Evolutionary conservation across 2,113 vertebrate species (phyloP).

Genomic region (Cyprinus carpio): DNA sequence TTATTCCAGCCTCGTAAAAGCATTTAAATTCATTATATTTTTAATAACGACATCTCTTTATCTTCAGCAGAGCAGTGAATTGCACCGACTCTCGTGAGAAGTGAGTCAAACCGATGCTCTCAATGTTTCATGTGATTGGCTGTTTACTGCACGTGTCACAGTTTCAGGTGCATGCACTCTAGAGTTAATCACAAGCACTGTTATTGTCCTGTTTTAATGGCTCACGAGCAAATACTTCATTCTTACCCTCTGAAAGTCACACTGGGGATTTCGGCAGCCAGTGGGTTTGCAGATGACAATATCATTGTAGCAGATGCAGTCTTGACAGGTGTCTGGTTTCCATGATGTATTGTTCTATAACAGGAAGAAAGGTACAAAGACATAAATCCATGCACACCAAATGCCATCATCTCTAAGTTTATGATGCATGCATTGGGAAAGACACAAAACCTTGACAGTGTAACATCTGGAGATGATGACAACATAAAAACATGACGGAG

Average conservation of each 20-base stretch:
- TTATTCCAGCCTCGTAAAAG: no score
- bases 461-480: not conserved
- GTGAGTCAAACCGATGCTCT: no score
- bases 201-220: conserved; percentile 10
- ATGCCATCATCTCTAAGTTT: conserved; percentile 5
- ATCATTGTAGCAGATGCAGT: conserved; percentile 81
- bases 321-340: conserved; percentile 85
- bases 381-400: conserved; percentile 10
- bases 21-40: no score
- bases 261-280: conserved; percentile 80
- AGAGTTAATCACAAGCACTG: not conserved
- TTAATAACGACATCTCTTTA: no score
- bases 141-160: no score
- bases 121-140: no score
- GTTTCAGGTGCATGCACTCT: no score
- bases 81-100: no score
- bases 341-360: conserved; percentile 85
- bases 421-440: not conserved
- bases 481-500: not conserved
- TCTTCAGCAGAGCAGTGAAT: no score
- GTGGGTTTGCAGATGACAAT: conserved; percentile 79
- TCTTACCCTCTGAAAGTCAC: conserved; percentile 86
- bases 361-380: conserved; percentile 26
- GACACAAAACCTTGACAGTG: not conserved
- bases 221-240: not conserved